Conservation (phyloP, 1,140 invertebrate species). For the Drosophila teissieri region DNA sequence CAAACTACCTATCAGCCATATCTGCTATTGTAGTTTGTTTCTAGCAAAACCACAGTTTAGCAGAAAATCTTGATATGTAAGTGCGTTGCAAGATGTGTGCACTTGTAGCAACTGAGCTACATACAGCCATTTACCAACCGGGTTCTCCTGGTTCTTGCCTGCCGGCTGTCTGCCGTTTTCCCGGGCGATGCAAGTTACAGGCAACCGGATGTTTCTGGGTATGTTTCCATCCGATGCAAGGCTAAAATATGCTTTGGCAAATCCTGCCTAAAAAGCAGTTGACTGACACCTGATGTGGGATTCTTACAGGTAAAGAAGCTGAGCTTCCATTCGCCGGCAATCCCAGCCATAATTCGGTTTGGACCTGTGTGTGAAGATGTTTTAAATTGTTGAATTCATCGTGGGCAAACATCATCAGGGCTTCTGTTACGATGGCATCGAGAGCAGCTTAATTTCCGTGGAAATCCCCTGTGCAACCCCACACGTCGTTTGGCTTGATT, state of each 20-base stretch:
- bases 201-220: constrained; percentile 25
- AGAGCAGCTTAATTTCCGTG: constrained; percentile 57
- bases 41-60: constrained; percentile 13
- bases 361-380: constrained; percentile 15
- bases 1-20: constrained; percentile 6
- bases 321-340: constrained; percentile 3
- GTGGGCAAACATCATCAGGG: background rate
- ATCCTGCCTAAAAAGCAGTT: constrained; percentile 28
- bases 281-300: constrained; percentile 32
- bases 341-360: constrained; percentile 26
- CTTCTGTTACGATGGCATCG: constrained; percentile 21
- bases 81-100: constrained; percentile 39
- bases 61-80: constrained; percentile 52
- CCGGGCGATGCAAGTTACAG: constrained; percentile 1
- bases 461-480: constrained; percentile 12
- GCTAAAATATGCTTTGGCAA: constrained; percentile 48
- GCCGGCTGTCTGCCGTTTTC: constrained; percentile 9
- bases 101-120: constrained; percentile 7
- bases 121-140: constrained; percentile 4
- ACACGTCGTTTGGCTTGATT: background rate
- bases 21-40: background rate
- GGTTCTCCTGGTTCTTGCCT: constrained; percentile 3
- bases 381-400: constrained; percentile 28
- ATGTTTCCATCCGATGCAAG: constrained; percentile 29
- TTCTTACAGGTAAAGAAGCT: constrained; percentile 1